Conservation (phyloP, 1,140 invertebrate genomes). For the Zophobas atratus region DNA sequence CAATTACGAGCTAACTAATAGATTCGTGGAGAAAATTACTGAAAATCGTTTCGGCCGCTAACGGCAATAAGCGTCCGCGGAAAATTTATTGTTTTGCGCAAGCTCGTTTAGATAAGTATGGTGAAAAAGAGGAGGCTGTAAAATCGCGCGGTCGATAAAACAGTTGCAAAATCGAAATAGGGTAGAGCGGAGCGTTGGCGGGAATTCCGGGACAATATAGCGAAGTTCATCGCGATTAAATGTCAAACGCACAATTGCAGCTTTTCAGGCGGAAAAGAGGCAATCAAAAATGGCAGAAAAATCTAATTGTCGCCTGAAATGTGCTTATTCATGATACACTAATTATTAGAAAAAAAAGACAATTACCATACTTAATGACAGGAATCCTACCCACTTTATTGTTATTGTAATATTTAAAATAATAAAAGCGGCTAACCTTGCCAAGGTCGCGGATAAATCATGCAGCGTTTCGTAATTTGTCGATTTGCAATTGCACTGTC, state of each 20-base stretch:
- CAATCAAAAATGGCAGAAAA: background rate
- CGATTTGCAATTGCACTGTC: constrained; percentile 39
- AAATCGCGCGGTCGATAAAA: too few relatives aligned
- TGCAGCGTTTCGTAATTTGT: constrained; percentile 36
- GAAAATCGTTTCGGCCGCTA: background rate
- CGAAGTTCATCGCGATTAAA: background rate
- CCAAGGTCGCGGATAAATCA: constrained; percentile 46
- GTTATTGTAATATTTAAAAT: constrained; percentile 49
- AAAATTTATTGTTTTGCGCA: too few relatives aligned
- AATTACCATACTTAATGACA: constrained; percentile 48
- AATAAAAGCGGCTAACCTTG: constrained; percentile 47
- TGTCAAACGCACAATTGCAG: background rate
- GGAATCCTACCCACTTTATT: constrained; percentile 44
- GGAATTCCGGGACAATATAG: background rate
- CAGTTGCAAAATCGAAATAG: too few relatives aligned
- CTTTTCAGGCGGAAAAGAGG: background rate
- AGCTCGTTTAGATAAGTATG: too few relatives aligned
- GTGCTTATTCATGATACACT: constrained; percentile 35
- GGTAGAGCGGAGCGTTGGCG: constrained; percentile 1
- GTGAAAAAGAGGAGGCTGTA: too few relatives aligned
- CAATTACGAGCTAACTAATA: constrained; percentile 20
- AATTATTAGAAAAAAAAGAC: constrained; percentile 35
- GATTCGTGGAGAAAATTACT: background rate
- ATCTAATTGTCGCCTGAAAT: constrained; percentile 31
- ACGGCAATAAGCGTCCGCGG: background rate